Conservation (phyloP, 2,888 invertebrate species). For the Erebia ligea region DNA sequence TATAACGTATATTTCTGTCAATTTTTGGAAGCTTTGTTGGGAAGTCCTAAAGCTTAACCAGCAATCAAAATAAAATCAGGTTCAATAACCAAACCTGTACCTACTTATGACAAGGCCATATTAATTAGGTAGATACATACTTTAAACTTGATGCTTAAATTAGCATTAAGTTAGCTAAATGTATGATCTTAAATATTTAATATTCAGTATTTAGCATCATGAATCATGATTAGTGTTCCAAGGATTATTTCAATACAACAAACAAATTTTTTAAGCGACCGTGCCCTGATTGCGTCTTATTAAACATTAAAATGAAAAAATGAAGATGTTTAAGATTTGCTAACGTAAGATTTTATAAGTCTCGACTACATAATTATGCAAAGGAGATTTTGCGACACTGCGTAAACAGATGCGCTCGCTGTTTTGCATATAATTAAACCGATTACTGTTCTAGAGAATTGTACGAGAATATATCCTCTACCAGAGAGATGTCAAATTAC, state of each 20-base stretch:
- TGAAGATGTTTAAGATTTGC: slow-evolving; percentile 1
- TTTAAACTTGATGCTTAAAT: background rate
- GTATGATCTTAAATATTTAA: slow-evolving; percentile 9
- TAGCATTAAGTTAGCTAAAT: background rate
- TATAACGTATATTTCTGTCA: too few species aligned
- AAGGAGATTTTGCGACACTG: slow-evolving; percentile 9
- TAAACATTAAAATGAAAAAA: slow-evolving; percentile 28
- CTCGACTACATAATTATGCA: slow-evolving; percentile 7
- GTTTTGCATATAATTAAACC: slow-evolving; percentile 34
- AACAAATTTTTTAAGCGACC: slow-evolving; percentile 32
- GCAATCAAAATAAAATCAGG: too few species aligned
- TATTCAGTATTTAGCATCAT: slow-evolving; percentile 27
- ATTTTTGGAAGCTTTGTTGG: too few species aligned
- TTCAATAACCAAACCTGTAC: too few species aligned
- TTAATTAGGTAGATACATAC: too few species aligned
- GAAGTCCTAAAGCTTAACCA: too few species aligned
- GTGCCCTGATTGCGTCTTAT: slow-evolving; percentile 35
- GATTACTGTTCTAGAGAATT: slow-evolving; percentile 33
- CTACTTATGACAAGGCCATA: too few species aligned
- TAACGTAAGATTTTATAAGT: slow-evolving; percentile 8
- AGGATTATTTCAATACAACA: slow-evolving; percentile 29
- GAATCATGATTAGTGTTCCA: slow-evolving; percentile 33
- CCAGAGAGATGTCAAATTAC: background rate
- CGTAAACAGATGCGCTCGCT: slow-evolving; percentile 15
- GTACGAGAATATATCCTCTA: slow-evolving; percentile 27